phyloP scores from a whole-genome alignment of 2,888 invertebrate species.

The Eurytoma californica region DNA sequence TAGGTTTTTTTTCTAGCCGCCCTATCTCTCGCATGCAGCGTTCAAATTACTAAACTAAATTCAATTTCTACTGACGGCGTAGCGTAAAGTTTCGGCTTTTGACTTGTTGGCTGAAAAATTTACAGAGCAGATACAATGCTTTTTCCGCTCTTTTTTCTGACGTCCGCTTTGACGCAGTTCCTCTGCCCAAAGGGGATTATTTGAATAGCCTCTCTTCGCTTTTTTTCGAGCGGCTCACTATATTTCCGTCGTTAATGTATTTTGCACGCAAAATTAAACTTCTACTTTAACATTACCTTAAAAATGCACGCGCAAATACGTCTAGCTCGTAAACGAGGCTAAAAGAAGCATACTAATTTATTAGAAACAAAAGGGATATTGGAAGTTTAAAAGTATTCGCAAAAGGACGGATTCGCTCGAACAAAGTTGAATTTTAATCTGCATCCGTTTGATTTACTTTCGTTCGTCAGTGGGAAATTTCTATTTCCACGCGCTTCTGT shows the following conservation, averaged over 20 bases:
- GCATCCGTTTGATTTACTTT: conserved; percentile 33
- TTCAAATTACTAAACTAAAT: not conserved
- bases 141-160: conserved; percentile 18
- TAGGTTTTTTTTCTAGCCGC: not conserved
- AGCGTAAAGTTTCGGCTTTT: conserved; percentile 26
- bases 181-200: not conserved
- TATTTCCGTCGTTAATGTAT: too few relatives aligned
- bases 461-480: not conserved
- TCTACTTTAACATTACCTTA: too few relatives aligned
- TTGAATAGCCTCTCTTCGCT: conserved; percentile 1
- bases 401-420: not conserved
- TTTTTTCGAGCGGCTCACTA: not conserved
- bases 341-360: too few relatives aligned
- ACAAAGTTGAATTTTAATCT: conserved; percentile 36
- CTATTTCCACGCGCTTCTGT: not conserved
- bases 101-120: conserved; percentile 30
- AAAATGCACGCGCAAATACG: too few relatives aligned
- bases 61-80: conserved; percentile 3
- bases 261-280: too few relatives aligned
- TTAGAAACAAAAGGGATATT: too few relatives aligned
- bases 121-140: not conserved
- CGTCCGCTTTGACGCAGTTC: not conserved
- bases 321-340: too few relatives aligned
- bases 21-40: too few relatives aligned
- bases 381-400: too few relatives aligned